phyloP scores from a whole-genome alignment of 1,140 invertebrate genomes.

The Monomorium pharaonis region DNA sequence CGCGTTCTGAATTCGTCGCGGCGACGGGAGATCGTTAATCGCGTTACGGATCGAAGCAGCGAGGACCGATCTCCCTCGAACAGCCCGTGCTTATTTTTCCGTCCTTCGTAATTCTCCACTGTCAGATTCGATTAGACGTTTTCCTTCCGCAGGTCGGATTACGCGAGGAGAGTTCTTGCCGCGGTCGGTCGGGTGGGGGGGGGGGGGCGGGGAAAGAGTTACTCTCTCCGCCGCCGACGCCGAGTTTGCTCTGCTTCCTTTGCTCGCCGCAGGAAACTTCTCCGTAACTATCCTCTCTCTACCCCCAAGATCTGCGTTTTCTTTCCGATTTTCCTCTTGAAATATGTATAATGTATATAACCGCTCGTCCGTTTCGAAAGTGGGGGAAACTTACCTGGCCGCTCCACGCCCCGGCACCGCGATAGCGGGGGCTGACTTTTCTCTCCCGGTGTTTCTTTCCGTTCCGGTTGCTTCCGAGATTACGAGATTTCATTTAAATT shows the following conservation, averaged over 20 bases:
- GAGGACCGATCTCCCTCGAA: conserved; percentile 15
- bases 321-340: conserved; percentile 51
- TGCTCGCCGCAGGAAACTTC: conserved; percentile 56
- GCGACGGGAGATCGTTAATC: conserved; percentile 46
- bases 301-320: conserved; percentile 36
- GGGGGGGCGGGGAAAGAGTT: conserved; percentile 40
- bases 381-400: conserved; percentile 48
- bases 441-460: conserved; percentile 57
- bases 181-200: no score
- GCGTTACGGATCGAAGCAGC: conserved; percentile 26
- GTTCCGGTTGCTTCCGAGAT: conserved; percentile 56
- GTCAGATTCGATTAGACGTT: conserved; percentile 59
- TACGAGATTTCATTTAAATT: conserved; percentile 76
- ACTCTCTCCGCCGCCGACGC: not conserved
- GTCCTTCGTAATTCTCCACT: conserved; percentile 53
- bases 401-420: not conserved
- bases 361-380: conserved; percentile 50
- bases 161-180: conserved; percentile 47
- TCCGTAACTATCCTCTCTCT: conserved; percentile 47
- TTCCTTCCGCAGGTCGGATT: conserved; percentile 57
- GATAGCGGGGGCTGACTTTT: conserved; percentile 52
- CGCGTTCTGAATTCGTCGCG: conserved; percentile 7
- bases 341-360: conserved; percentile 59
- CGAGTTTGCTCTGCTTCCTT: conserved; percentile 12
- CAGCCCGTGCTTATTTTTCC: conserved; percentile 1